These are phyloP conservation scores for Ophion slaviceki DNA, from an alignment of 2,888 invertebrate species.

Conservation along the genomic window DNA sequence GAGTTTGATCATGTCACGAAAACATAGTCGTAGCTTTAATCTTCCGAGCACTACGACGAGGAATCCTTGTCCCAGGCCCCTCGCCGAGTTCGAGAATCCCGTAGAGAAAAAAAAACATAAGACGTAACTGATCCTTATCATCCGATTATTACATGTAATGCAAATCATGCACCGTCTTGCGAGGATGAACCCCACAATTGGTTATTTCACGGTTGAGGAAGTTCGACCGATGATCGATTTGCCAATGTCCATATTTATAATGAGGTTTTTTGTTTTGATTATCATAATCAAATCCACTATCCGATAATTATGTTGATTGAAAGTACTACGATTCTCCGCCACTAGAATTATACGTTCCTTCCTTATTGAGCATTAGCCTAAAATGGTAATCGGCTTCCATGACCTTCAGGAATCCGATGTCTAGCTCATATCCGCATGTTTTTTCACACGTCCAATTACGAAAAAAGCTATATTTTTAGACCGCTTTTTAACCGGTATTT, in stretches of 20 bases:
- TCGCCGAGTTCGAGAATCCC: slow-evolving; percentile 22
- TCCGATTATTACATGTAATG: background rate
- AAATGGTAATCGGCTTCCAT: background rate
- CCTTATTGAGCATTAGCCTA: background rate
- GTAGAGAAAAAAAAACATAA: background rate
- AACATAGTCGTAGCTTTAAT: background rate
- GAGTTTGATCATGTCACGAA: background rate
- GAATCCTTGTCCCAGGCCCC: slow-evolving; percentile 21
- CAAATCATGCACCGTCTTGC: background rate
- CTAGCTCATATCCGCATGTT: background rate
- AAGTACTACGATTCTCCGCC: background rate
- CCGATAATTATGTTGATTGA: background rate
- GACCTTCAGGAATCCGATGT: background rate
- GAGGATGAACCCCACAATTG: background rate
- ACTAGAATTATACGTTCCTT: background rate
- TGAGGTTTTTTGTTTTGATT: no score
- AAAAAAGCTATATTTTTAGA: no score
- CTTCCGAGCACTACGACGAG: background rate
- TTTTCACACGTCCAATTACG: no score
- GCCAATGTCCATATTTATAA: background rate
- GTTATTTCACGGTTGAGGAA: background rate
- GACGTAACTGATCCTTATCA: slow-evolving; percentile 7
- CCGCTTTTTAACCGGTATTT: no score
- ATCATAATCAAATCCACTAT: background rate
- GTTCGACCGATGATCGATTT: background rate